Evolutionary conservation across 2,113 vertebrate species (phyloP).

Genomic region (Quiscalus mexicanus): DNA sequence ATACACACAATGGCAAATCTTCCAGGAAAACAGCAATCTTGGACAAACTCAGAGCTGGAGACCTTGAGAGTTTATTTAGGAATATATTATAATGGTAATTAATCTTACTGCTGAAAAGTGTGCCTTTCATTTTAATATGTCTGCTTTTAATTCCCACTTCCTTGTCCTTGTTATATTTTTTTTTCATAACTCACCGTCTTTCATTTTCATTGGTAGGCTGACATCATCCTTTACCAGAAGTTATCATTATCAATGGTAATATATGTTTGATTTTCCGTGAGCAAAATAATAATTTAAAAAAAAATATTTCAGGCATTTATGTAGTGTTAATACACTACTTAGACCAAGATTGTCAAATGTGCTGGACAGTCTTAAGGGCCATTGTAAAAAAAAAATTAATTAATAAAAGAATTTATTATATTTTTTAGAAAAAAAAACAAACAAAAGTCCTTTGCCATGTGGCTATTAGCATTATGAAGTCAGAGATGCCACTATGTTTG

Average conservation of each 20-base stretch:
- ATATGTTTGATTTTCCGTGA: neutral
- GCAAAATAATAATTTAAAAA: neutral
- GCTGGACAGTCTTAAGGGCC: neutral
- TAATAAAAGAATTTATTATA: neutral
- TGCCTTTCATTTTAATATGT: neutral
- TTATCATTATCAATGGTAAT: neutral
- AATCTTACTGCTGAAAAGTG: neutral
- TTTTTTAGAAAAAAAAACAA: neutral
- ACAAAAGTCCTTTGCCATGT: neutral
- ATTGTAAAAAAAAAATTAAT: too few species aligned
- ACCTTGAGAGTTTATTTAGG: neutral
- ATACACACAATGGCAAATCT: neutral
- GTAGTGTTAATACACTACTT: neutral
- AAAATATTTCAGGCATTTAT: neutral
- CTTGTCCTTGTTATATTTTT: neutral
- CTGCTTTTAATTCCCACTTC: neutral
- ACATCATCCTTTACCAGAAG: neutral
- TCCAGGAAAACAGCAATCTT: neutral
- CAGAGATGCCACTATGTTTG: neutral
- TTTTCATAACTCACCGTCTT: neutral
- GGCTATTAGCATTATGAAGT: neutral
- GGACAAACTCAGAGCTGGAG: neutral
- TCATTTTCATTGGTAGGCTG: neutral
- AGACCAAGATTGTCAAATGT: neutral
- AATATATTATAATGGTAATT: neutral